Conservation (phyloP, 2,797 vertebrate species). For the Rallus crepitans region DNA sequence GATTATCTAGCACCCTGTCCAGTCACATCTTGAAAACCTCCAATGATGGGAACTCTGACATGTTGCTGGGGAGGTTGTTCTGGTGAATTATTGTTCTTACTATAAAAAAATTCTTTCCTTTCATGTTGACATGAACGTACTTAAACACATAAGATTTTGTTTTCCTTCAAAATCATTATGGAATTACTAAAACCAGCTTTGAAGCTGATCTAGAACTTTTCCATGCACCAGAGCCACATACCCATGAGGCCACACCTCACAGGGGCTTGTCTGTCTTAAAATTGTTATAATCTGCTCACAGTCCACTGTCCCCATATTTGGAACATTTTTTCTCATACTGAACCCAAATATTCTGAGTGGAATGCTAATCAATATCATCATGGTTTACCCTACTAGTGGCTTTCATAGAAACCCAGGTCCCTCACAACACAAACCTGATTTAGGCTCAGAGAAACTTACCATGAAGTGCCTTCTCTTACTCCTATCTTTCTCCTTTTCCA, state of each 20-base stretch:
- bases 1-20: not conserved
- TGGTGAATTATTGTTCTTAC: not conserved
- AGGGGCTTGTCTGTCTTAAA: not conserved
- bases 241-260: not conserved
- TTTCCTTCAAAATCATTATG: not conserved
- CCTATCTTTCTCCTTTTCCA: not conserved
- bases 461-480: not conserved
- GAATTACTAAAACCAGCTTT: not conserved
- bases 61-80: not conserved
- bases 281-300: not conserved
- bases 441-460: not conserved
- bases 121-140: not conserved
- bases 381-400: not conserved
- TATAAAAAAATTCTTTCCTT: not conserved
- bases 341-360: not conserved
- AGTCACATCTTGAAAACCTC: not conserved
- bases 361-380: not conserved
- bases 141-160: not conserved
- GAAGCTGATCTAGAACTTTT: not conserved
- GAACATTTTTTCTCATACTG: not conserved
- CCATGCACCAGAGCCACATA: not conserved
- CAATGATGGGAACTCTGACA: not conserved
- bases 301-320: not conserved
- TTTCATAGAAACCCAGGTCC: not conserved
- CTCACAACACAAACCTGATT: not conserved